Conservation (phyloP, 2,113 vertebrate species). For the Neotoma lepida region DNA sequence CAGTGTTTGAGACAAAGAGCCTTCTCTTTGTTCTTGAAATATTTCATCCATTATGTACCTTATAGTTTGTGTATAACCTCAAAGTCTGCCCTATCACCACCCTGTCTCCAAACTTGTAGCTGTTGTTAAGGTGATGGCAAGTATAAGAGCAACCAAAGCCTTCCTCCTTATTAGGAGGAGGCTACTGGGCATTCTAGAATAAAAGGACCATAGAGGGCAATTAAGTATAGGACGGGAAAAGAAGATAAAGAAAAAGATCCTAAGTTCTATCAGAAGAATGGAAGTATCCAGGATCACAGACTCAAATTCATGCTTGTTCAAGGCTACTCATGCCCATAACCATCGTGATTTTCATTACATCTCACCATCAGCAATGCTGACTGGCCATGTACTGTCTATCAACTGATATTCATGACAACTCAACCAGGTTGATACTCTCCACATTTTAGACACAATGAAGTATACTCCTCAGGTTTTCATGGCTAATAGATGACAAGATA, state of each 20-base stretch:
- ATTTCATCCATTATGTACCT: not conserved
- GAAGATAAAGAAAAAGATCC: not conserved
- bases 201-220: not conserved
- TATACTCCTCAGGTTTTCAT: not conserved
- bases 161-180: not conserved
- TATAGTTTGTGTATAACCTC: not conserved
- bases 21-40: not conserved
- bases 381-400: not conserved
- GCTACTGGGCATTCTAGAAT: fast-evolving
- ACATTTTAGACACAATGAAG: conserved; percentile 8
- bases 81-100: not conserved
- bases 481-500: not conserved
- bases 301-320: not conserved
- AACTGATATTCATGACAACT: not conserved
- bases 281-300: not conserved
- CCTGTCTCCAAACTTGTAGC: not conserved
- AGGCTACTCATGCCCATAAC: not conserved
- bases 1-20: not conserved
- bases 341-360: not conserved
- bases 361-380: too few relatives aligned
- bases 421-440: not conserved
- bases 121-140: not conserved
- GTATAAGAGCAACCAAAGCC: not conserved
- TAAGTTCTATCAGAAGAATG: not conserved
- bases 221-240: fast-evolving